A percentile compares a stretch with the other conserved stretches of the same genome.
Evolutionary conservation across 2,888 invertebrate species (phyloP).

Genomic region (Halictus quadricinctus): DNA sequence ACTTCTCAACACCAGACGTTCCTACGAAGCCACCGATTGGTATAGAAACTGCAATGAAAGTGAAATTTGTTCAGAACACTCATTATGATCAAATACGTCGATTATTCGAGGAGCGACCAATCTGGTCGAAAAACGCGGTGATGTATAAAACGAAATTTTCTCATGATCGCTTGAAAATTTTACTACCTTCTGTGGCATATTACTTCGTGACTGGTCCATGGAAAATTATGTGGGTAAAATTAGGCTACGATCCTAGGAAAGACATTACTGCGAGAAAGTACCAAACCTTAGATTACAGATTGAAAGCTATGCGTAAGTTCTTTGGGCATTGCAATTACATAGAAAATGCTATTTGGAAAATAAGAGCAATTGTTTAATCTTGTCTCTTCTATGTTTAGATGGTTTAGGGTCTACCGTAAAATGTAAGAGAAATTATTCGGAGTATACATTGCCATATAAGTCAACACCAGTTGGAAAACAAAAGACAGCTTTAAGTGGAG

Average conservation of each 20-base stretch:
- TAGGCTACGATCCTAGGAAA: constrained; percentile 95
- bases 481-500: constrained; percentile 77
- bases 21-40: constrained; percentile 86
- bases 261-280: constrained; percentile 91
- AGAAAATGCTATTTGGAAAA: constrained; percentile 15
- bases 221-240: constrained; percentile 94
- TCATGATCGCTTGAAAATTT: constrained; percentile 87
- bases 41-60: constrained; percentile 83
- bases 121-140: constrained; percentile 94
- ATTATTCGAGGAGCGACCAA: constrained; percentile 92
- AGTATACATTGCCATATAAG: constrained; percentile 83
- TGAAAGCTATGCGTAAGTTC: constrained; percentile 85
- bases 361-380: not conserved
- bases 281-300: constrained; percentile 94
- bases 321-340: not conserved
- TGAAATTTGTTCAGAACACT: constrained; percentile 80
- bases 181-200: constrained; percentile 93
- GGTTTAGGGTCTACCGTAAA: constrained; percentile 83
- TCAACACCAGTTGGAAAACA: constrained; percentile 81
- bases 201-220: constrained; percentile 96
- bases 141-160: constrained; percentile 86
- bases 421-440: constrained; percentile 83
- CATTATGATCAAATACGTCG: constrained; percentile 79
- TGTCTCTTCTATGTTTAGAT: constrained; percentile 74
- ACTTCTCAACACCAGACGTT: constrained; percentile 86